Percentiles rank a stretch among this genome's conserved stretches.
Conservation (phyloP, 2,113 vertebrate genomes). For the Trematomus loennbergii region DNA sequence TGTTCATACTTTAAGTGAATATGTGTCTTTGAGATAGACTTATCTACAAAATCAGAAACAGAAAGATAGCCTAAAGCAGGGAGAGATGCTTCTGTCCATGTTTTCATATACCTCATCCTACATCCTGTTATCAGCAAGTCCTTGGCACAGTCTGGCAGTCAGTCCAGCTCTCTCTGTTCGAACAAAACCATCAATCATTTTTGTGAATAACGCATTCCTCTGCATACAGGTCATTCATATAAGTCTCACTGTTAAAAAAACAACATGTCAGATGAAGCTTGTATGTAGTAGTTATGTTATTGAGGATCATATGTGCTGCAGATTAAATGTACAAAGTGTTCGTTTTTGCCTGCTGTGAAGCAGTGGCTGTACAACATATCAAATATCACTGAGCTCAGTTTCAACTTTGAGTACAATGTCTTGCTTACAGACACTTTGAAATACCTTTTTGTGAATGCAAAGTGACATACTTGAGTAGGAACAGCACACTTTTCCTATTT, state of each 20-base stretch:
- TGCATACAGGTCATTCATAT: neutral
- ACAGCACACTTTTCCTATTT: neutral
- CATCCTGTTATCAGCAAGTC: neutral
- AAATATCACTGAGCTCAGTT: neutral
- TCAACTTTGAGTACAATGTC: neutral
- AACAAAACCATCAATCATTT: neutral
- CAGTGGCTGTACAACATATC: neutral
- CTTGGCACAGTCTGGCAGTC: neutral
- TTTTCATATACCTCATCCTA: neutral
- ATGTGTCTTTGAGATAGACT: neutral
- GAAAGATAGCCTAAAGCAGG: neutral
- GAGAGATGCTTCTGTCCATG: neutral
- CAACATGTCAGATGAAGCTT: neutral
- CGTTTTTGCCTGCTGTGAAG: slow-evolving; percentile 2
- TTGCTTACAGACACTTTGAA: neutral
- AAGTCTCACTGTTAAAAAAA: neutral
- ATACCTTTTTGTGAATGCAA: neutral
- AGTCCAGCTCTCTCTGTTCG: neutral
- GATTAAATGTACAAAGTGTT: slow-evolving; percentile 18
- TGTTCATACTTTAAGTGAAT: too few relatives aligned
- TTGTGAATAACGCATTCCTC: neutral
- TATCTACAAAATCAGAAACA: neutral
- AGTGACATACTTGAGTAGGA: neutral
- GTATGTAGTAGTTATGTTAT: neutral
- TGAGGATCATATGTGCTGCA: neutral